Base-by-base conservation (phyloP, 2,797 vertebrate species). In the Enteromius trimaculatus region DNA sequence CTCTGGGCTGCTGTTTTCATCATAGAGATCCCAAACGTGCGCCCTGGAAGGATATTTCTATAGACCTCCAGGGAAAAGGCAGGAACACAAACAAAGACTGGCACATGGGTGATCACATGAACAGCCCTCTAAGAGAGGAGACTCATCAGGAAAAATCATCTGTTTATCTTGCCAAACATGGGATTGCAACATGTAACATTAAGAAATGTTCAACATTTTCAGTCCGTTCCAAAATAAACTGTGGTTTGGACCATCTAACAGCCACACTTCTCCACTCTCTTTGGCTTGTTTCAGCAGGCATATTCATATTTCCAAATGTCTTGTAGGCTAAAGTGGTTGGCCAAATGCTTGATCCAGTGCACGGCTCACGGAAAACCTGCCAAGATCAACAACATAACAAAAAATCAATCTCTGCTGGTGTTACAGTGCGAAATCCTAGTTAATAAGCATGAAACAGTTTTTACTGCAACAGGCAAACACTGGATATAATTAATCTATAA, bases 31-130 rank as follows among this genome's bases (percentile, higher is more conserved):
- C 53, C 55, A 76, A 74, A 83, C 39, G 11, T 62, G 49, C 60
- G 58, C 80, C 60, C 82, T 77, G 58, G 49, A 72, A 77, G 75
- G 49, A n/a, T 71, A 51, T 86, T 79, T 87, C 74, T 83, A 76
- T 21, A 5, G 82, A 71, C 64, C 76, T 42, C 65, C 64, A 60
- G 58, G 74, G 82, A 79, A 51, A 71, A 13, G n/a, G 14, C 34
- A 78, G 51, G 19, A 44, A 65, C 26, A 75, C 44, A 71, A 53
- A 75, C 10, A 44, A 44, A 64, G 19, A 19, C 26, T 23, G 19
- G 29, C 64, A 16, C 31, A 79, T 13, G 47, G 31, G 31, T 51
- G 62, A 34, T 79, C 21, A 68, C 77, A 65, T 70, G 80, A 82
- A 69, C 79, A 72, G 53, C 21, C 72, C 21, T 58, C 72, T 76